A percentile compares a stretch with the other conserved stretches of the same genome.
phyloP scores from a whole-genome alignment of 2,113 vertebrate genomes.

The Periophthalmus modestus region DNA sequence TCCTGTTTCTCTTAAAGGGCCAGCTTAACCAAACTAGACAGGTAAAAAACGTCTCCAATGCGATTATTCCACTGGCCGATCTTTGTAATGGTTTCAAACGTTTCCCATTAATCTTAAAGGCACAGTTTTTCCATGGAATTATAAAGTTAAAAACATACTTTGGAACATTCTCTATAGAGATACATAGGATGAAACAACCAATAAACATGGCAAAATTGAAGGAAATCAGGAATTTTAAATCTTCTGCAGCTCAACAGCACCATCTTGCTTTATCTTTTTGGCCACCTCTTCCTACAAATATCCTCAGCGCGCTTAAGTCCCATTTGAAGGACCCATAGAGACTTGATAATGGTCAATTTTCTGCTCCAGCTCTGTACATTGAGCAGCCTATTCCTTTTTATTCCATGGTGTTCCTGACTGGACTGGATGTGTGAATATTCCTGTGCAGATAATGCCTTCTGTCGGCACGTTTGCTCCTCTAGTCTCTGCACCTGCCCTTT shows the following conservation, averaged over 20 bases:
- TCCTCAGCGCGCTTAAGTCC: conserved; percentile 34
- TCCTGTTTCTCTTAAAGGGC: no score
- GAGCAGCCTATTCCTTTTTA: conserved; percentile 58
- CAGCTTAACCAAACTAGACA: no score
- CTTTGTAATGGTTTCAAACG: no score
- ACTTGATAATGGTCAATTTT: conserved; percentile 57
- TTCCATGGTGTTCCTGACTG: conserved; percentile 57
- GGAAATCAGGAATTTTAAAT: neutral
- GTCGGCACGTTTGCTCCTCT: conserved; percentile 13
- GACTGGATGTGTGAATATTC: conserved; percentile 61
- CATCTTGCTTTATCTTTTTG: conserved; percentile 35
- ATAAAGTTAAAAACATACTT: no score
- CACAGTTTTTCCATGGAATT: no score
- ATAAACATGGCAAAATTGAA: no score
- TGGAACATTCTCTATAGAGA: no score
- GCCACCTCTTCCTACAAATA: conserved; percentile 35
- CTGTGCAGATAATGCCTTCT: conserved; percentile 61
- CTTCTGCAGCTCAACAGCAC: conserved; percentile 24
- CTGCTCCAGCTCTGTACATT: conserved; percentile 22
- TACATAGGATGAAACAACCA: no score
- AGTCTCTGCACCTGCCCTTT: neutral
- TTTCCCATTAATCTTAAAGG: no score
- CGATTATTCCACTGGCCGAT: no score
- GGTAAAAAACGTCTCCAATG: no score
- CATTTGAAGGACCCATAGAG: conserved; percentile 53